phyloP scores from a whole-genome alignment of 1,140 invertebrate genomes.

The Lysiphlebus fabarum region DNA sequence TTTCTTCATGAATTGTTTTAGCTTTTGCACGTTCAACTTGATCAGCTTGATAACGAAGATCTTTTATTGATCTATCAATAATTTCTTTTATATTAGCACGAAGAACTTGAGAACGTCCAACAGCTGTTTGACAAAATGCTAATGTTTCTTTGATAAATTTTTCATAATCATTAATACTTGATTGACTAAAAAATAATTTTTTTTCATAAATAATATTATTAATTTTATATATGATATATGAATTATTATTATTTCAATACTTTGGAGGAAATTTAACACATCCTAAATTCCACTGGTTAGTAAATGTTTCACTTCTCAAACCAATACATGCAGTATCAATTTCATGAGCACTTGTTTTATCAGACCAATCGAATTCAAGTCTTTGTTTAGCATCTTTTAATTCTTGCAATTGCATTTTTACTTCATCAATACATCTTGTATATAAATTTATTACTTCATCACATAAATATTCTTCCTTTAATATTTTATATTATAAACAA shows the following conservation, averaged over 20 bases:
- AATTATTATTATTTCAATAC: conserved; percentile 38
- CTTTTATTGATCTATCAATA: conserved; percentile 62
- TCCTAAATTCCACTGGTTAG: conserved; percentile 66
- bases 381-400: conserved; percentile 75
- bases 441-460: conserved; percentile 62
- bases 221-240: background rate
- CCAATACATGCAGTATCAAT: conserved; percentile 65
- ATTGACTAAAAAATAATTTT: conserved; percentile 52
- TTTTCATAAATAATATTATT: background rate
- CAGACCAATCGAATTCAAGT: conserved; percentile 82
- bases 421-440: conserved; percentile 60
- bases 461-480: conserved; percentile 61
- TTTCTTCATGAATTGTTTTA: conserved; percentile 62
- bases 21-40: conserved; percentile 64
- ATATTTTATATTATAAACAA: background rate
- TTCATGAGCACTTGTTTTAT: conserved; percentile 76
- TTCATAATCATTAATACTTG: conserved; percentile 67
- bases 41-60: conserved; percentile 70
- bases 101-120: conserved; percentile 61
- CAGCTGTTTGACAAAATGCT: conserved; percentile 60
- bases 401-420: conserved; percentile 69
- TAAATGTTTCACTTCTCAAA: conserved; percentile 61
- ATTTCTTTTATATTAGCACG: conserved; percentile 62
- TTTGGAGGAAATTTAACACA: conserved; percentile 65
- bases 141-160: conserved; percentile 66